Evolutionary conservation across 2,888 invertebrate species (phyloP), one percentile per base, ranked within the genome.

Genomic region (Coelogynopora nodosa): DNA sequence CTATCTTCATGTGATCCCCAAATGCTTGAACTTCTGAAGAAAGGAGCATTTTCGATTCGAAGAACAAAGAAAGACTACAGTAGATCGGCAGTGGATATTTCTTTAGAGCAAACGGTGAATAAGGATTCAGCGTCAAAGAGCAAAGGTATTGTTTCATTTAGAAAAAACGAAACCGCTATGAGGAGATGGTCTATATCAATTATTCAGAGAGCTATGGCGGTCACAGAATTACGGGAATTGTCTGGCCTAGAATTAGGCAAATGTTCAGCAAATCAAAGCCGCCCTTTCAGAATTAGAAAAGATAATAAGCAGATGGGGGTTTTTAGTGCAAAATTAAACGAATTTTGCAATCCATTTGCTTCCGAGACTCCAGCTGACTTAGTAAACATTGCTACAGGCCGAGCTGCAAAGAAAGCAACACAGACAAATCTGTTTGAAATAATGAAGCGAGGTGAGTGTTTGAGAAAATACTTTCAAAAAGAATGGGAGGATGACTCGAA

Each of bases 1-100:
- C 30, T 88, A 30, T 31, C n/a, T 0, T 85, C n/a, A 13, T 67
- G 30, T 5, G 67, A 28, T 18, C 84, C 84, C 28, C 23, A 67
- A 26, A 10, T 81, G 23, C 28, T 88, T 2, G 74, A 85, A 27
- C 28, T 88, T 2, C 84, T 88, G 13, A 30, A 88, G 29, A 30
- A 67, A 30, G 88, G 88, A 13, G 88, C 87, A 82, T 88, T 88
- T 88, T 88, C 88, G 18, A 88, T 88, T 30, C 74, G 86, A 67
- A 81, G 86, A 18, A 87, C 87, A 23, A 74, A 74, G 49, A 87
- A 87, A 49, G n/a, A 86, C 30, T 88, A 67, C 67, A 30, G 26
- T 28, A 74, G 88, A 49, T 86, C 87, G 10, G 87, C 88, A 5
- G 74, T 88, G n/a, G 88, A 87, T 83, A 29, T 87, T 18, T 27